A percentile compares a stretch with the other conserved stretches of the same genome.
Evolutionary conservation across 1,140 invertebrate species (phyloP).

Genomic region (Calliphora vicina): DNA sequence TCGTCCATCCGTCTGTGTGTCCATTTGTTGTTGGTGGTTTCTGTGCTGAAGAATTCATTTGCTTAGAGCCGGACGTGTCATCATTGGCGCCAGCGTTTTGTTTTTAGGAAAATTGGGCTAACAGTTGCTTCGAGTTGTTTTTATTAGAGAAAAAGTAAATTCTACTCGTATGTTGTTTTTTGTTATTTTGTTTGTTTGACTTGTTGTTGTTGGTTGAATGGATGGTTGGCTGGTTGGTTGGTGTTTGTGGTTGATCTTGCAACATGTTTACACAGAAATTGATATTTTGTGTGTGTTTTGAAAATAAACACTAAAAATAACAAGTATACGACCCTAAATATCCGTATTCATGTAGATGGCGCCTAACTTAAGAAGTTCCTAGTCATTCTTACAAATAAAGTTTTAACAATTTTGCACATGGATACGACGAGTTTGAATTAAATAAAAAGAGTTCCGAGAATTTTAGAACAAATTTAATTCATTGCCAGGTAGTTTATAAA

Average conservation of each 20-base stretch:
- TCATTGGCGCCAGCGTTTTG: constrained; percentile 58
- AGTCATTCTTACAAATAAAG: not conserved
- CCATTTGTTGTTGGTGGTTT: not conserved
- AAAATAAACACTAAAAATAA: constrained; percentile 47
- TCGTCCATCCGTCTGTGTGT: not conserved
- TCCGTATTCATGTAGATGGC: constrained; percentile 12
- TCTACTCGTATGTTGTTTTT: not conserved
- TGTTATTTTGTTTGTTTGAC: not conserved
- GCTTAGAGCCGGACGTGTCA: constrained; percentile 52
- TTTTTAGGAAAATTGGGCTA: constrained; percentile 21
- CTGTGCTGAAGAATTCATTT: not conserved
- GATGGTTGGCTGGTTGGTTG: not conserved
- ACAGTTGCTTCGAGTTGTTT: constrained; percentile 17
- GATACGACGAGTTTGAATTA: too few species aligned
- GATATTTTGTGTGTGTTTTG: constrained; percentile 59
- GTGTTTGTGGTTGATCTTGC: constrained; percentile 35
- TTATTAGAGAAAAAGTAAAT: not conserved
- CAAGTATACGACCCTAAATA: not conserved
- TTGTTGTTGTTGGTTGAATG: not conserved
- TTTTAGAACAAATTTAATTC: too few species aligned
- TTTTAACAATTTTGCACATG: not conserved
- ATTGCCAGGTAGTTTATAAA: too few species aligned
- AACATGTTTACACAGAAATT: constrained; percentile 62
- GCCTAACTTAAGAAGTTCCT: not conserved
- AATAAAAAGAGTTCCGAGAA: too few species aligned